Conservation (phyloP, 2,888 invertebrate species). For the Eutolmus rufibarbis region DNA sequence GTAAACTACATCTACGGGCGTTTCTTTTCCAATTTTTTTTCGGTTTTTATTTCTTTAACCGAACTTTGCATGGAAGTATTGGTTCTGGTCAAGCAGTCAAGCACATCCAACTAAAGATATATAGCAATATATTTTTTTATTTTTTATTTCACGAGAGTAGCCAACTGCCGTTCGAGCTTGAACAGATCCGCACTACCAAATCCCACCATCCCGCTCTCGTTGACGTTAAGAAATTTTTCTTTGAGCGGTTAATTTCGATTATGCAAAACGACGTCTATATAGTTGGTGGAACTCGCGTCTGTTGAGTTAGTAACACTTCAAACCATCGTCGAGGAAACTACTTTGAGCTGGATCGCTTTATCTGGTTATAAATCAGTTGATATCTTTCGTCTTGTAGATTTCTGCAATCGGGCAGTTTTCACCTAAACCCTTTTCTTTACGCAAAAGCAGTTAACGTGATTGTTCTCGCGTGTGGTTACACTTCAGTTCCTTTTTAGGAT, state of each 20-base stretch:
- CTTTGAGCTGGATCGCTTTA: neutral
- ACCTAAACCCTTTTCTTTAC: neutral
- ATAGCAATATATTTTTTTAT: neutral
- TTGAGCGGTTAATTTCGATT: constrained; percentile 24
- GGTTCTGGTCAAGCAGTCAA: constrained; percentile 35
- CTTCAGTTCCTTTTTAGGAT: neutral
- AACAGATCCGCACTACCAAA: neutral
- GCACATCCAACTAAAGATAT: neutral
- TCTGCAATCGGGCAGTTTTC: neutral
- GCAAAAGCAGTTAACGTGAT: neutral
- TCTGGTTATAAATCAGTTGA: neutral
- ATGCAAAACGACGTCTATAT: constrained; percentile 40
- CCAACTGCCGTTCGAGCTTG: neutral
- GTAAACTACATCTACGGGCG: neutral
- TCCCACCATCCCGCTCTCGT: neutral
- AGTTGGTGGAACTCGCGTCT: constrained; percentile 1
- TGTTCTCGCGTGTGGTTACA: neutral
- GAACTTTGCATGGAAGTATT: neutral
- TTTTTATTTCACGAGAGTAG: neutral
- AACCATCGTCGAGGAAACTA: neutral
- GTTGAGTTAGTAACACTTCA: neutral
- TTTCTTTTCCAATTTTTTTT: neutral
- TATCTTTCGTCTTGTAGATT: neutral
- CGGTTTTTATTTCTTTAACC: neutral
- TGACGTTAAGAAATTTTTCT: constrained; percentile 28